These are phyloP conservation scores for Buphagus erythrorhynchus DNA, from an alignment of 2,797 vertebrate species.

Conservation along the genomic window DNA sequence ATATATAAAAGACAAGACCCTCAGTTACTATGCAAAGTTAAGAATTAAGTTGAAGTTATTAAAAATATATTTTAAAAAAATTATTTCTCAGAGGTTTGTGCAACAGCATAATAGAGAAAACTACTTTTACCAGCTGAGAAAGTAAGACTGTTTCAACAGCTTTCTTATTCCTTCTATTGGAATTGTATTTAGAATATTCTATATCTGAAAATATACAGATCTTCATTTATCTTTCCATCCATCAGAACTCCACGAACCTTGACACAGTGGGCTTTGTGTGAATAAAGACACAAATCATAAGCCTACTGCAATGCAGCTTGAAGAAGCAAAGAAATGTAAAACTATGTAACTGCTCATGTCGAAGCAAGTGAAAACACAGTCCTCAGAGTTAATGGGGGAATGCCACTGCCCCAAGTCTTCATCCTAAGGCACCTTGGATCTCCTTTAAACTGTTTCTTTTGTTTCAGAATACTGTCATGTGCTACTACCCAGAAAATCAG, in stretches of 20 bases:
- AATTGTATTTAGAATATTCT: background rate
- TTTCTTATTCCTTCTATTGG: background rate
- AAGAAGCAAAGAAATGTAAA: background rate
- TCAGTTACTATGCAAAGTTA: background rate
- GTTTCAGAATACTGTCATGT: background rate
- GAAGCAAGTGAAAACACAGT: background rate
- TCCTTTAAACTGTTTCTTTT: background rate
- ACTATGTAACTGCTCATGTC: background rate
- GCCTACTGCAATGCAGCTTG: background rate
- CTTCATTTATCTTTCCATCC: background rate
- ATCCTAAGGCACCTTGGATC: background rate
- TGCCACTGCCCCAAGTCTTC: background rate
- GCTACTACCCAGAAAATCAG: background rate
- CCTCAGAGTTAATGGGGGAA: background rate
- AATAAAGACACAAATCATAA: background rate
- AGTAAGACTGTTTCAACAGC: background rate
- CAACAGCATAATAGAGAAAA: background rate
- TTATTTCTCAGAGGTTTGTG: background rate
- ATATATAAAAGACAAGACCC: background rate
- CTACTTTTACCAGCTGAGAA: background rate
- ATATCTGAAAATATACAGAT: background rate
- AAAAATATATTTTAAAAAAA: background rate
- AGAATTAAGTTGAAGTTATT: background rate
- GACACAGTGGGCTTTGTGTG: background rate
- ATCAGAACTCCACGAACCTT: background rate